A percentile compares a stretch with the other conserved stretches of the same genome.
phyloP scores from a whole-genome alignment of 2,888 invertebrate species.

The Anticlea derivata region DNA sequence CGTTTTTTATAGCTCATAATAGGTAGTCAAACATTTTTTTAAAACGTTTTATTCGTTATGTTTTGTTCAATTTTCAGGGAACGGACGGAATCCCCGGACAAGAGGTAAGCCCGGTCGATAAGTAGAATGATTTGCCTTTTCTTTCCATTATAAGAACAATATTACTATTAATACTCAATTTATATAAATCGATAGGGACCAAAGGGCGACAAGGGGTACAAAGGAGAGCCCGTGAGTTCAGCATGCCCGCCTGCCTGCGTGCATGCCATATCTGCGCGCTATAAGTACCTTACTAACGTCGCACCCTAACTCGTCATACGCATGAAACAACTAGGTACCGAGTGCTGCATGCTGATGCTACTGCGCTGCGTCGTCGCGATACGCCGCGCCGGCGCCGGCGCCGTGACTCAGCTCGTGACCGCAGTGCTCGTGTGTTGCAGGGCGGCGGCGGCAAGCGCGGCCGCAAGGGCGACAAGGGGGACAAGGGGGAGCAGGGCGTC shows the following conservation, averaged over 20 bases:
- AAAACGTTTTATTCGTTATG: no score
- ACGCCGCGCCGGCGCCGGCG: slow-evolving; percentile 11
- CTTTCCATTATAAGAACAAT: not conserved
- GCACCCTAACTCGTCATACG: slow-evolving; percentile 33
- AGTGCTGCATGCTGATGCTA: not conserved
- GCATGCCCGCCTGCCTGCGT: slow-evolving; percentile 29
- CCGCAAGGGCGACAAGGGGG: slow-evolving; percentile 95
- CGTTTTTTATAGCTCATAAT: slow-evolving; percentile 77
- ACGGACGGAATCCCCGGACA: slow-evolving; percentile 96
- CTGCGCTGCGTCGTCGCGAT: not conserved
- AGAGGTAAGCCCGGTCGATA: slow-evolving; percentile 85
- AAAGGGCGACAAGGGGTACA: slow-evolving; percentile 94
- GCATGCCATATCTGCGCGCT: no score
- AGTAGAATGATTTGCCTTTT: slow-evolving; percentile 2
- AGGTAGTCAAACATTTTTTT: no score
- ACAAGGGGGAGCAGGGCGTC: slow-evolving; percentile 97
- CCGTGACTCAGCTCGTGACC: not conserved
- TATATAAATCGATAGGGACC: slow-evolving; percentile 89
- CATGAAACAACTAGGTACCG: not conserved
- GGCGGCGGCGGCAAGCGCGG: slow-evolving; percentile 95
- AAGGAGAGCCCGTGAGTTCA: slow-evolving; percentile 91
- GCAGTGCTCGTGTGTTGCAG: slow-evolving; percentile 68
- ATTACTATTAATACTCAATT: slow-evolving; percentile 56
- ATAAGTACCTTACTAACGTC: slow-evolving; percentile 37
- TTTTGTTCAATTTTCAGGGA: slow-evolving; percentile 86